Evolutionary conservation across 2,888 invertebrate species (phyloP).

Genomic region (Clanis bilineata): DNA sequence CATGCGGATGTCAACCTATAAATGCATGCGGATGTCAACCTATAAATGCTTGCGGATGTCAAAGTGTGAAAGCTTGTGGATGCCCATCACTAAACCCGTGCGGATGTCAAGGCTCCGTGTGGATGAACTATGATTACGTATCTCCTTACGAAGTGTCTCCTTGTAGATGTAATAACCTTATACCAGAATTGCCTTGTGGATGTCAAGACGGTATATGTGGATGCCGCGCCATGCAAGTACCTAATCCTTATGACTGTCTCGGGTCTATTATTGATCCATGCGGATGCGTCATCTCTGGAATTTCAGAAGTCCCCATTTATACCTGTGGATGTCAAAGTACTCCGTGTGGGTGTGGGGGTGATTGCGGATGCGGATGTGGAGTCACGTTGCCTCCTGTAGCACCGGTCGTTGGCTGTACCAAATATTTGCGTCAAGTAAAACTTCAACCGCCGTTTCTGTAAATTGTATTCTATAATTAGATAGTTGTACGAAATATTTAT

Average conservation of each 20-base stretch:
- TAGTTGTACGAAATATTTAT: conserved; percentile 20
- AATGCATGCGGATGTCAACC: conserved; percentile 13
- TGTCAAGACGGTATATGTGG: background rate
- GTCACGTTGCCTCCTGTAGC: background rate
- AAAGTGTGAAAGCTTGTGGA: background rate
- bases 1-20: background rate
- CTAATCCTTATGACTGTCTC: background rate
- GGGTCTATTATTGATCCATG: background rate
- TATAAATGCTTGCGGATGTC: conserved; percentile 25
- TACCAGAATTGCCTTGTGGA: conserved; percentile 1
- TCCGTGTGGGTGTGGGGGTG: conserved; percentile 11
- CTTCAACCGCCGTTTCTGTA: conserved; percentile 60
- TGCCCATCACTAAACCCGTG: conserved; percentile 8
- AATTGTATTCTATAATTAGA: conserved; percentile 23
- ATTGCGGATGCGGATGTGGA: conserved; percentile 4
- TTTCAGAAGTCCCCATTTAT: conserved; percentile 16
- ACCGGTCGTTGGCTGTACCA: conserved; percentile 17
- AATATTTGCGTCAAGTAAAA: conserved; percentile 56
- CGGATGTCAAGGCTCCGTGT: conserved; percentile 26
- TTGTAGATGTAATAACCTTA: background rate
- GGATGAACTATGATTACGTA: background rate
- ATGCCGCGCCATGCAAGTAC: background rate
- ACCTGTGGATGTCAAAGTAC: conserved; percentile 25
- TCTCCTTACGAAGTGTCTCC: background rate
- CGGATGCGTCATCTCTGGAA: background rate